Evolutionary conservation across 2,888 invertebrate species (phyloP), one percentile per base, ranked within the genome.

Genomic region (Anaspis maculata): DNA sequence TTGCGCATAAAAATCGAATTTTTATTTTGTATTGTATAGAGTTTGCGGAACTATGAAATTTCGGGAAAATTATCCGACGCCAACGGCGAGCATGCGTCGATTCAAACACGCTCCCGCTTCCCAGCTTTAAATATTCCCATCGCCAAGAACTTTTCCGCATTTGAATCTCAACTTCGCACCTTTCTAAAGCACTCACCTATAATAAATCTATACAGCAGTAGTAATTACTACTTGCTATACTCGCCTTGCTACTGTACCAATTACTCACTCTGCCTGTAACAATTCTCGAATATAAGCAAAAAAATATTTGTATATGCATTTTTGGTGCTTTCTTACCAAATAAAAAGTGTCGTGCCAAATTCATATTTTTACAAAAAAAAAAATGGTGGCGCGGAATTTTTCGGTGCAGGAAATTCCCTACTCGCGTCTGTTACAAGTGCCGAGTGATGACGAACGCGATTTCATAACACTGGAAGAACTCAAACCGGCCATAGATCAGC

Each of bases 401-500:
- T 53, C 63, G 28, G 54, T 61, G 33, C 53, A 54, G 34, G 65
- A 67, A 45, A 47, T 65, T 31, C 56, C 67, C 23, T 67, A 64
- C 46, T 60, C 66, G 33, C 56, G 62, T 15, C 51, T 67, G 13
- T 48, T 66, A 13, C 64, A 67, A 48, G 56, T 64, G 36, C 62
- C 66, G 2, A 59, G 61, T 25, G 63, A 62, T 26, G 63, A 64
- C 31, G 61, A 58, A 14, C 46, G 54, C 15, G 62, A 64, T 28
- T 67, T 61, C 48, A 56, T 67, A 34, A 62, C 64, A 14, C 46
- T 67, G 19, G 65, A 67, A 40, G 67, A 67, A 45, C 45, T 66
- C 10, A 67, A 66, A 41, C 62, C 67, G 6, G 46, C 51, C 15
- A 51, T 48, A 31, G 48, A 54, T 10, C 45, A 42, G 15, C 42